phyloP scores from a whole-genome alignment of 2,113 vertebrate species.

The Aptenodytes forsteri region DNA sequence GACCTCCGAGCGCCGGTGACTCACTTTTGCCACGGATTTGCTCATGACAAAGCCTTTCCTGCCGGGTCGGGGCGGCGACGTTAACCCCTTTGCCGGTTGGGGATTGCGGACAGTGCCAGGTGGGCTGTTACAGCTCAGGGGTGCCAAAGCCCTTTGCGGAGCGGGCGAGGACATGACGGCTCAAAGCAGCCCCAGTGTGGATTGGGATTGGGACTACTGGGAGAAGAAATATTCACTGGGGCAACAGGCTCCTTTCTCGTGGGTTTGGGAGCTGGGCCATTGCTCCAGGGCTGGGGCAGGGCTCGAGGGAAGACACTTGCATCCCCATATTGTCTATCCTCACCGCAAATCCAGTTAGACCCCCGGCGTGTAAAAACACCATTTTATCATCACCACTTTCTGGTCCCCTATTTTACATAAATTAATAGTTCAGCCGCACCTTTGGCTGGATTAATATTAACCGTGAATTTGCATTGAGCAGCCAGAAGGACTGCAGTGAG shows the following conservation, averaged over 20 bases:
- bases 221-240: neutral
- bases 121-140: neutral
- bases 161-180: rapidly evolving
- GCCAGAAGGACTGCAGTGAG: neutral
- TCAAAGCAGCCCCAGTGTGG: neutral
- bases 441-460: neutral
- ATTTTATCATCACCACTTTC: neutral
- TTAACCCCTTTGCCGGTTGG: neutral
- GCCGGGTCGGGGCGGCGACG: rapidly evolving
- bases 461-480: rapidly evolving
- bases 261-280: neutral
- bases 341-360: neutral
- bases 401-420: neutral
- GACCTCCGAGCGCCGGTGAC: neutral
- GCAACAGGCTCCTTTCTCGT: neutral
- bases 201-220: neutral
- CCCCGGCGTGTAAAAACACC: neutral
- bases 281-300: no score
- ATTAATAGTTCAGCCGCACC: neutral
- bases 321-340: neutral
- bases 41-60: neutral
- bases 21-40: neutral
- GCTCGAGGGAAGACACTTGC: neutral
- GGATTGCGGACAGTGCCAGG: rapidly evolving
- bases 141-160: neutral